phyloP scores from a whole-genome alignment of 2,888 invertebrate genomes.

The Hirtodrosophila duncani region DNA sequence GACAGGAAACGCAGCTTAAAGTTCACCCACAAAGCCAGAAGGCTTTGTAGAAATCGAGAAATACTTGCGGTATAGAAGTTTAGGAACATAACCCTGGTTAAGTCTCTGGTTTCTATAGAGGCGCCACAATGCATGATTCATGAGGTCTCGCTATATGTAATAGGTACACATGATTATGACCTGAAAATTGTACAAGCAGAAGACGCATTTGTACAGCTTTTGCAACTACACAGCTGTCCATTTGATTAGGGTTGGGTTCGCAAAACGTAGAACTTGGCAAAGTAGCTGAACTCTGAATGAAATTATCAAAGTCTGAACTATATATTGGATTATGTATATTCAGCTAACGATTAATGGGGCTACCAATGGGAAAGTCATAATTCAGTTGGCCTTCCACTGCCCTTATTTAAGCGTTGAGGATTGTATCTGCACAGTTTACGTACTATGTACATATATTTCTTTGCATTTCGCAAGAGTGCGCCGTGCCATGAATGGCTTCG shows the following conservation, averaged over 20 bases:
- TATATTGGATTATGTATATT: no score
- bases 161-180: constrained; percentile 12
- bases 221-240: not conserved
- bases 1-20: constrained; percentile 57
- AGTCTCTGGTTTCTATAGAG: constrained; percentile 30
- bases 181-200: constrained; percentile 37
- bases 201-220: constrained; percentile 9
- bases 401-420: no score
- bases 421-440: constrained; percentile 4
- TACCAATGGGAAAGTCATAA: no score
- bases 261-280: no score
- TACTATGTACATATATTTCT: not conserved
- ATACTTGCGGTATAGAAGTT: no score
- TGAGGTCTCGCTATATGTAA: constrained; percentile 37
- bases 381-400: no score
- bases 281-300: no score
- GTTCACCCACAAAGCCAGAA: constrained; percentile 7
- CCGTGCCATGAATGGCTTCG: constrained; percentile 67
- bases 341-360: no score
- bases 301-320: no score
- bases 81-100: no score
- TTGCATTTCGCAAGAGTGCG: constrained; percentile 56
- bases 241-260: not conserved
- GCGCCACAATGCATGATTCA: constrained; percentile 68
- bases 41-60: no score